Base-by-base conservation (phyloP, 2,888 invertebrate species). In the Bombyx huttoni region DNA sequence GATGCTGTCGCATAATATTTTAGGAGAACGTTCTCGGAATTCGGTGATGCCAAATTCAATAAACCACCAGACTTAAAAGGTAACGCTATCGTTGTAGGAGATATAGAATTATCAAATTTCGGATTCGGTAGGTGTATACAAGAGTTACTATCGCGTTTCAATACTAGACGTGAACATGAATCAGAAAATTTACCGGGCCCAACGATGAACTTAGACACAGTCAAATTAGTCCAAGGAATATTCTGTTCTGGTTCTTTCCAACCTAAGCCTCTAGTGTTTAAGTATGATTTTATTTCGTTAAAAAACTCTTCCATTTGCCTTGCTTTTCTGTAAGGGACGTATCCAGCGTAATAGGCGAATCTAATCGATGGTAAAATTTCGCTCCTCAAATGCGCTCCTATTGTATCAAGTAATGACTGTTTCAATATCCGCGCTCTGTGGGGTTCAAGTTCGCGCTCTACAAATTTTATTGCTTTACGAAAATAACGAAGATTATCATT, bases 331-430 rank as follows among this genome's bases (percentile, higher is more conserved):
- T 78, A 81, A 0, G 81, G 73, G n/a, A 86, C 67, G 55, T 80
- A 83, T 1, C 87, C 87, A 7, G 86, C 86, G 52, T 88, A 88
- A 53, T 78, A 88, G 7, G 85, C 81, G 58, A 84, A 80, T 57
- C 85, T 70, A 40, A 73, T 68, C 2, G 76, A 65, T 10, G 86
- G 87, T n/a, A 88, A 70, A 51, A 83, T 69, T 60, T 81, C 78
- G 52, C 65, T 68, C 54, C 73, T 73, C 51, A 88, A 61, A 56
- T 84, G 79, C n/a, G 78, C 81, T 48, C 87, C 87, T 34, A 87
- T 70, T 1, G 83, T 72, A 52, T 88, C 87, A 0, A 72, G 73
- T 34, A 87, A 56, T 12, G 78, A 78, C 56, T 79, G 73, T 63
- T 72, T 77, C 1, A 86, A 63, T 51, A 82, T 61, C 1, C 14